phyloP scores from a whole-genome alignment of 2,113 vertebrate species.

The Shinisaurus crocodilurus region DNA sequence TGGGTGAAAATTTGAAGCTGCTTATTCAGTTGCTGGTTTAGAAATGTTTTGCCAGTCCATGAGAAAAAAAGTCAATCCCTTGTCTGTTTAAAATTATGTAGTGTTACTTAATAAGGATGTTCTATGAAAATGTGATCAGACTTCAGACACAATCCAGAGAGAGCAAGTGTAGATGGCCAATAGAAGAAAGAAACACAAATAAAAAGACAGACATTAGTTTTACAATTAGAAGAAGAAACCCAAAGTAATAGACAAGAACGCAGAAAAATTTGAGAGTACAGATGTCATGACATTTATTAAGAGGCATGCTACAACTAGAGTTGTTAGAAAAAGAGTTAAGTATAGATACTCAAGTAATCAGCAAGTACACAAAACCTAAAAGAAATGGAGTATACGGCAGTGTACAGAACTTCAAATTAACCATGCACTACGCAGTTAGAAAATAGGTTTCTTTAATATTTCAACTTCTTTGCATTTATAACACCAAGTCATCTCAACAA shows the following conservation, averaged over 20 bases:
- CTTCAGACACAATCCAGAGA: conserved; percentile 34
- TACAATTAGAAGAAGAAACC: conserved; percentile 62
- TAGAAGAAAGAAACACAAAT: conserved; percentile 27
- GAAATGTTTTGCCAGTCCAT: neutral
- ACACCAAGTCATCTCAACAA: conserved; percentile 79
- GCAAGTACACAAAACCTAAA: conserved; percentile 76
- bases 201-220: conserved; percentile 54
- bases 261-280: conserved; percentile 79
- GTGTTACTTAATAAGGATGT: neutral
- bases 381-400: conserved; percentile 73
- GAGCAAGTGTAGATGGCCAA: conserved; percentile 53
- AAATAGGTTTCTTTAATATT: conserved; percentile 88
- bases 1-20: neutral
- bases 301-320: conserved; percentile 83
- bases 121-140: conserved; percentile 21
- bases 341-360: conserved; percentile 74
- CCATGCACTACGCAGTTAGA: conserved; percentile 82
- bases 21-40: neutral
- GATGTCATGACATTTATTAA: conserved; percentile 87
- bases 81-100: neutral
- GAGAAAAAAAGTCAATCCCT: neutral
- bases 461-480: conserved; percentile 84
- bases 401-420: conserved; percentile 81
- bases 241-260: conserved; percentile 79
- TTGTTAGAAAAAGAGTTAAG: conserved; percentile 79